These are phyloP conservation scores for Lepidothrix coronata DNA, from an alignment of 2,113 vertebrate species.

Conservation along the genomic window DNA sequence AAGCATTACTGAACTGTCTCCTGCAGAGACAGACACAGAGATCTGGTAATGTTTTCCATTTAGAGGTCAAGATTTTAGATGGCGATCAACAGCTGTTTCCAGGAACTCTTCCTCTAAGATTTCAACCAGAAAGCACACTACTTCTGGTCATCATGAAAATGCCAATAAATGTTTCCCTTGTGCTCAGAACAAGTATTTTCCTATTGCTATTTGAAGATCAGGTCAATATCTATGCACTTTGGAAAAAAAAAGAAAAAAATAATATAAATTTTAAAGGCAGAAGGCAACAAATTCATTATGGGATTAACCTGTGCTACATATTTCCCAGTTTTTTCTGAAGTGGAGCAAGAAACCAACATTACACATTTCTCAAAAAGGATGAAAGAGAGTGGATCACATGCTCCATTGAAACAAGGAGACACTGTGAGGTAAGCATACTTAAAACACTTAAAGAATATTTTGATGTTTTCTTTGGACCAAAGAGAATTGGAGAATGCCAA, in stretches of 20 bases:
- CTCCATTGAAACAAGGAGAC: neutral
- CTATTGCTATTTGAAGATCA: neutral
- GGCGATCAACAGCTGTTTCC: fast-evolving
- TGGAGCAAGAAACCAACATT: neutral
- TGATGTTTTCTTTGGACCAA: neutral
- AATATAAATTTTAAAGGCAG: neutral
- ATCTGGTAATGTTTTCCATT: neutral
- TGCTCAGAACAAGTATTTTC: neutral
- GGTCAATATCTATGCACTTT: neutral
- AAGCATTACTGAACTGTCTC: neutral
- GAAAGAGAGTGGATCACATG: neutral
- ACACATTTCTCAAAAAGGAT: neutral
- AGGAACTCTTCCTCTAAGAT: neutral
- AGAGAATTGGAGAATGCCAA: neutral
- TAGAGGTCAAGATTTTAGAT: neutral
- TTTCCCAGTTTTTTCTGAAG: neutral
- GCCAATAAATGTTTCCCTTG: fast-evolving
- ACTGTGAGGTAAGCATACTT: neutral
- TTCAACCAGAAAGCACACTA: neutral
- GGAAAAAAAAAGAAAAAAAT: neutral
- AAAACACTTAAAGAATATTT: neutral
- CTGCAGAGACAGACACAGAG: neutral
- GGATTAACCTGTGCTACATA: neutral
- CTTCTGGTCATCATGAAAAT: neutral
- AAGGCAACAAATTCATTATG: neutral